Conservation (phyloP, 2,888 invertebrate species). For the Mythimna pallens region DNA sequence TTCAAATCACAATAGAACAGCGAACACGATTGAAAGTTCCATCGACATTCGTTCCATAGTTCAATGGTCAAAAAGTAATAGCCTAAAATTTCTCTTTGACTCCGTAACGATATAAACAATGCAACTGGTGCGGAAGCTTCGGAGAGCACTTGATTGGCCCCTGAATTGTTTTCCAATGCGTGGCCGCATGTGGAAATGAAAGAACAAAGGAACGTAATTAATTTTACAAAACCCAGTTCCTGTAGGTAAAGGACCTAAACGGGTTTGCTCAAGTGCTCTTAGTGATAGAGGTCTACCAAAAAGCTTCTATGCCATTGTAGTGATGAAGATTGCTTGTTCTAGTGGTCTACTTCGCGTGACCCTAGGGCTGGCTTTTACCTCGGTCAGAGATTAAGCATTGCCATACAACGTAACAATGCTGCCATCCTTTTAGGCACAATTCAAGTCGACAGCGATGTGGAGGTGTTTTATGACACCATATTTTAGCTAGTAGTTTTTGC, state of each 20-base stretch:
- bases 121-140: constrained; percentile 23
- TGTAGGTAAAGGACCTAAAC: neutral
- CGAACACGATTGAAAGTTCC: neutral
- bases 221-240: neutral
- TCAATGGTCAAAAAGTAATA: constrained; percentile 20
- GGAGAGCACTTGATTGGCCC: constrained; percentile 27
- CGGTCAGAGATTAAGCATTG: no score
- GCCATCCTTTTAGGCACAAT: no score
- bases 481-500: no score
- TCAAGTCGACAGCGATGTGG: no score
- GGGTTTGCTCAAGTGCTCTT: neutral
- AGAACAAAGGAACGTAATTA: constrained; percentile 27
- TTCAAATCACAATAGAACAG: neutral
- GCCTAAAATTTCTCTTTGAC: constrained; percentile 34
- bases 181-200: neutral
- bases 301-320: no score
- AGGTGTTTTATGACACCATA: no score
- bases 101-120: constrained; percentile 38
- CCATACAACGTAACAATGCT: no score
- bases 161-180: constrained; percentile 7
- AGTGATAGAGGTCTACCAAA: neutral
- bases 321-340: no score
- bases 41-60: constrained; percentile 26
- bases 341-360: no score
- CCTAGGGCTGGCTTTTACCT: no score